Evolutionary conservation across 2,888 invertebrate genomes (phyloP), one percentile per base, ranked within the genome.

Genomic region (Drosophila borborema): DNA sequence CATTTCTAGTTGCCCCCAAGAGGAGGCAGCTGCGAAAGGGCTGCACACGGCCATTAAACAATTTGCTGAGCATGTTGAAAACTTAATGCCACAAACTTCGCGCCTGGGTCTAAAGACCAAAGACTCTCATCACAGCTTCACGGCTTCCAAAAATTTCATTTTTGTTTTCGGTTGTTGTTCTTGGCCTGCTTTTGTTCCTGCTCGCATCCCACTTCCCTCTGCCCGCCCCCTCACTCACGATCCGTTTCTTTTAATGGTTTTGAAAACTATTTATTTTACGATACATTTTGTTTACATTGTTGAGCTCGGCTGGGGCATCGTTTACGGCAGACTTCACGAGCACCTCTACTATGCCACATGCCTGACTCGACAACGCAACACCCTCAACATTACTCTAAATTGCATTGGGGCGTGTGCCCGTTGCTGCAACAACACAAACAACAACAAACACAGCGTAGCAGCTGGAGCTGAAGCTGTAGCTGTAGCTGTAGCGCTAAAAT

Each of bases 231-330:
- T 18, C 14, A 16, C 40, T 0, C 7, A 28, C 28, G 9, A 9
- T 12, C 40, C 59, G 65, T 61, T 48, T 41, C 64, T 66, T 68
- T 80, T 77, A 82, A 85, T 78, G 85, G 74, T 76, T 87, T 86
- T 72, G 54, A 86, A 83, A 84, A 86, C 84, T 84, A 84, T 84
- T 84, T 84, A 86, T 82, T 84, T 85, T 87, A 87, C 82, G 87
- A 86, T 86, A 84, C 85, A 86, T 86, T 84, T 78, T 87, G 87
- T 87, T 87, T 87, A 86, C 87, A 84, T 77, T 77, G 81, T 74
- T 66, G 69, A 67, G 65, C 65, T 68, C 62, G 51, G 79, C 56
- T 61, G 72, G 71, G 74, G 65, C 74, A 67, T 55, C 74, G 64
- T 64, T 77, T 74, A 71, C 60, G 54, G 31, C 53, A 54, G 70